Evolutionary conservation across 2,888 invertebrate species (phyloP), one percentile per base, ranked within the genome.

Genomic region (Pherbina coryleti): DNA sequence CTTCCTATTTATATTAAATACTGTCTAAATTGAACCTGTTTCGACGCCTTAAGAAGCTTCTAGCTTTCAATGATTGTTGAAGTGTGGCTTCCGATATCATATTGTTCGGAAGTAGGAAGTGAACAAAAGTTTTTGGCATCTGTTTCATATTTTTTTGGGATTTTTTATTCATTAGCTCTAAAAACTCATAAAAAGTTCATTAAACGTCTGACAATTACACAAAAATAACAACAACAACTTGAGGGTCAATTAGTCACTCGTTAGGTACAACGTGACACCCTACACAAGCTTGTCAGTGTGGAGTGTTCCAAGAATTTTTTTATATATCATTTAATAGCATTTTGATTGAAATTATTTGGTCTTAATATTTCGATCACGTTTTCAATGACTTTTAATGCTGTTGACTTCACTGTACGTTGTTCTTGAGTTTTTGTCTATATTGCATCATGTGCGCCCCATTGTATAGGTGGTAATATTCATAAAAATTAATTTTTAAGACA

Each of bases 351-450:
- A 55, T 55, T 19, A 44, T 44, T 8, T 19, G 19, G 55, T 19
- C 19, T 78, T 44, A 51, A 22, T 79, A 74, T 85, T 84, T 84
- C 82, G 79, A 80, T 84, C 87, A 86, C 85, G 85, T 86, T 81
- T 81, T 75, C 83, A 81, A 82, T 86, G 81, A 84, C 51, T 64
- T 75, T 75, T 44, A 67, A 31, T 60, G 69, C 57, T 60, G 72
- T 60, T 72, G 57, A 44, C 69, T 69, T 69, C n/a, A 53, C 11
- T 19, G 60, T 28, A 60, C 28, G 25, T 3, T 60, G 25, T 60
- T 0, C 19, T 22, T 60, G 14, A 22, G 44, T 44, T 44, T 44
- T 44, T 44, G 44, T 44, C 44, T 11, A 11, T 44, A 14, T 44
- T 44, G 44, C 44, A 44, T 44, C 11, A 44, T 44, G 44, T 44